These are phyloP conservation scores for Nematopogon swammerdamellus DNA, from an alignment of 2,888 invertebrate species.

Conservation along the genomic window DNA sequence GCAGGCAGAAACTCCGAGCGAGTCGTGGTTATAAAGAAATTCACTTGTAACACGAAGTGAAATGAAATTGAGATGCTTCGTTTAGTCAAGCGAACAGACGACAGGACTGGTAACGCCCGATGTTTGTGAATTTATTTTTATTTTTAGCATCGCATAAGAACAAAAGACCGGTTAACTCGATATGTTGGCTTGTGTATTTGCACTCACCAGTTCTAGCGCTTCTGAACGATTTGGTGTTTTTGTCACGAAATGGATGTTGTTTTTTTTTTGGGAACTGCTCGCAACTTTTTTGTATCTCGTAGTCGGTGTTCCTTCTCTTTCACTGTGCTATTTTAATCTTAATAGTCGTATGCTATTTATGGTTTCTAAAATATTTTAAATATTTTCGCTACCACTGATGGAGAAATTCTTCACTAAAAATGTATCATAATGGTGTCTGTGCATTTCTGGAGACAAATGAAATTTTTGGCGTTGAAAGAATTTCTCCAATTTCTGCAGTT, in stretches of 20 bases:
- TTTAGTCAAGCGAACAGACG: not conserved
- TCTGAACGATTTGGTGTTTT: not conserved
- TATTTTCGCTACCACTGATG: no score
- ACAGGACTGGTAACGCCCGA: not conserved
- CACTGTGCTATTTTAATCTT: slow-evolving; percentile 23
- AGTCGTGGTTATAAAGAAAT: no score
- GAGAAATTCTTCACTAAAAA: no score
- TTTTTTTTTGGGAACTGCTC: not conserved
- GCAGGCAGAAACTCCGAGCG: no score
- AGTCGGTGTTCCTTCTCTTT: slow-evolving; percentile 57
- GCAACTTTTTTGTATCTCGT: slow-evolving; percentile 24
- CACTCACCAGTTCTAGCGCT: not conserved
- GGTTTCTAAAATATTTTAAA: no score
- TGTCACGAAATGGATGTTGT: not conserved
- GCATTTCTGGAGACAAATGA: no score
- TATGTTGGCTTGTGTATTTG: not conserved
- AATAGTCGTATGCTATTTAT: not conserved
- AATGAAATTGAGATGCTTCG: no score
- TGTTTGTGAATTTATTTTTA: not conserved
- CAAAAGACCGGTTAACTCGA: not conserved
- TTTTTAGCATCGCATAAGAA: not conserved
- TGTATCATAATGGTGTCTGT: no score
- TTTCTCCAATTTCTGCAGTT: no score
- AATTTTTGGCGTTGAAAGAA: no score
- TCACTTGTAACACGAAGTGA: no score